phyloP scores from a whole-genome alignment of 1,140 invertebrate species.

The Zaprionus tsacasi region DNA sequence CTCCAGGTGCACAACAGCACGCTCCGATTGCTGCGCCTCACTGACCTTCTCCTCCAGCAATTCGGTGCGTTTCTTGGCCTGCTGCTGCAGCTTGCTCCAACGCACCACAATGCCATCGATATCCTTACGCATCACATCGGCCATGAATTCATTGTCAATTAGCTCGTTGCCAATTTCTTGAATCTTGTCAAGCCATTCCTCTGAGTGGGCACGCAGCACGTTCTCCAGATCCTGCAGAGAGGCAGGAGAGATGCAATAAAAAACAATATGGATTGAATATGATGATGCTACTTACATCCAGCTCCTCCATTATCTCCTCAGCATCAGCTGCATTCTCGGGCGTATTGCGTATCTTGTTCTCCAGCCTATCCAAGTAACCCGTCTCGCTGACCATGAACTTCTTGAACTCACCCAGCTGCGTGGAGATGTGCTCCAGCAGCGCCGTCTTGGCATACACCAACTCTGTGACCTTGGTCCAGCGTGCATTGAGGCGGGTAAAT shows the following conservation, averaged over 20 bases:
- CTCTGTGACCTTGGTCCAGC: slow-evolving; percentile 89
- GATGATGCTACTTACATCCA: slow-evolving; percentile 89
- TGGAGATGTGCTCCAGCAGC: slow-evolving; percentile 86
- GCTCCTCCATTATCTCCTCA: slow-evolving; percentile 96
- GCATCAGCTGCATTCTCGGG: slow-evolving; percentile 92
- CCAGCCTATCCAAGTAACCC: slow-evolving; percentile 92
- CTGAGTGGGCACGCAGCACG: slow-evolving; percentile 91
- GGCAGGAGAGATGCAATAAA: too few relatives aligned
- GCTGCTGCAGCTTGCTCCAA: slow-evolving; percentile 88
- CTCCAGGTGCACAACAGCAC: slow-evolving; percentile 90
- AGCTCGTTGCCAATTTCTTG: slow-evolving; percentile 91
- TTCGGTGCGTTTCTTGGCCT: slow-evolving; percentile 90
- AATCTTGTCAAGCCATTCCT: slow-evolving; percentile 89
- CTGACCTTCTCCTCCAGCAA: slow-evolving; percentile 90
- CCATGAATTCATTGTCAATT: slow-evolving; percentile 91
- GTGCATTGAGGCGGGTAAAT: slow-evolving; percentile 89
- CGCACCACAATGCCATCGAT: slow-evolving; percentile 88
- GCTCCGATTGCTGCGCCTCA: slow-evolving; percentile 92
- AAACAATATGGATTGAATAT: too few relatives aligned
- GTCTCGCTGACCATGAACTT: slow-evolving; percentile 91
- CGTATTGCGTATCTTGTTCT: slow-evolving; percentile 89
- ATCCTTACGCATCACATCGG: slow-evolving; percentile 88
- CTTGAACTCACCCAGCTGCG: slow-evolving; percentile 90
- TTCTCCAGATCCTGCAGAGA: slow-evolving; percentile 87
- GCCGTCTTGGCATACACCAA: slow-evolving; percentile 85